A percentile compares a stretch with the other conserved stretches of the same genome.
Conservation (phyloP, 2,113 vertebrate genomes). For the Aramus guarauna region DNA sequence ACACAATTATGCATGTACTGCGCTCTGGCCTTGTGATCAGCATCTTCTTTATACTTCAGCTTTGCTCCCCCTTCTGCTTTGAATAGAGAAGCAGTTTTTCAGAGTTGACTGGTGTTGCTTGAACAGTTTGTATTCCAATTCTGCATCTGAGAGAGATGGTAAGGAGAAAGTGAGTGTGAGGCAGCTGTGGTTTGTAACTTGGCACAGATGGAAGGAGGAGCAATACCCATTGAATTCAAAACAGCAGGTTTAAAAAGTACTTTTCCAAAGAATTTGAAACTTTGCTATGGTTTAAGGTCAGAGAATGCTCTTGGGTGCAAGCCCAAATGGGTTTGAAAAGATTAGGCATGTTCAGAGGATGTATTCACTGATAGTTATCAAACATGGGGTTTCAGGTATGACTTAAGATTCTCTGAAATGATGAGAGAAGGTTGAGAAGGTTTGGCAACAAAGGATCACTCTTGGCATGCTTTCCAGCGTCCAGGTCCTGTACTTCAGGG, state of each 20-base stretch:
- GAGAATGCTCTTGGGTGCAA: not conserved
- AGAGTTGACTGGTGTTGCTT: not conserved
- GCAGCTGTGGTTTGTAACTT: not conserved
- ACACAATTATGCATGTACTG: too few species aligned
- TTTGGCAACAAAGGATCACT: rapidly evolving
- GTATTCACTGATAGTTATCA: not conserved
- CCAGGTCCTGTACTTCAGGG: not conserved
- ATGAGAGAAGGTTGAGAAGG: too few species aligned
- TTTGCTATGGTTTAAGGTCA: not conserved
- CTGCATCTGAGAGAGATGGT: not conserved
- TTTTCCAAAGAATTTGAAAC: not conserved
- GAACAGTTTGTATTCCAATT: not conserved
- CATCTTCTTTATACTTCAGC: not conserved
- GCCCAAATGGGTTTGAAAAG: not conserved
- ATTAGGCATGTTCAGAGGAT: too few species aligned
- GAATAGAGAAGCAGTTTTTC: not conserved
- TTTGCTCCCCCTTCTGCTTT: not conserved
- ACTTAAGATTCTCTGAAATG: too few species aligned
- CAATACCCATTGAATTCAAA: not conserved
- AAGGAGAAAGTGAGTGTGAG: not conserved
- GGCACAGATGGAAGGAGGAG: not conserved
- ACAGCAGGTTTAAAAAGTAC: not conserved
- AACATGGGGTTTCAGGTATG: not conserved
- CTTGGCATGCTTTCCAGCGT: not conserved
- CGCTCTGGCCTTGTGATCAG: not conserved